Base-by-base conservation (phyloP, 1,140 invertebrate species). In the Panagrolaimus sp. region DNA sequence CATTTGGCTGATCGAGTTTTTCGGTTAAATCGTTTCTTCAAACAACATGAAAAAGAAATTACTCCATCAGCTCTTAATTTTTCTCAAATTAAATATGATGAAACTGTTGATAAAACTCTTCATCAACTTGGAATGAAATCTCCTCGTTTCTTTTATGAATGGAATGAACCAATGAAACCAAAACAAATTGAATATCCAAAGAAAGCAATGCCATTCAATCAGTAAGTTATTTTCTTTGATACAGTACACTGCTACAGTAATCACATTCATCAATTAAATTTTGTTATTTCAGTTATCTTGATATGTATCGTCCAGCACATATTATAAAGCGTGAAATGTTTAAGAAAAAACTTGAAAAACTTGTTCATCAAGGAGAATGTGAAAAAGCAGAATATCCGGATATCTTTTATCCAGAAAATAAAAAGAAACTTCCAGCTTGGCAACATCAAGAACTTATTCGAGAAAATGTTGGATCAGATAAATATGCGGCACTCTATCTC, bases 1-100 rank as follows among this genome's bases (percentile, higher is more conserved):
- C 71, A 78, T 63, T 63, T 86, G 58, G 26, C 71, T 58, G 78
- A 84, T 55, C 79, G 86, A 76, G 90, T 89, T 67, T 97, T 97
- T 86, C 89, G 86, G 65, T 95, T 91, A 0, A 87, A 89, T 48
- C 88, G 93, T 32, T 98, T 98, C 86, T 96, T 96, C 83, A 87
- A 88, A 74, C 86, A 89, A 72, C 82, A 90, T 79, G 89, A 97
- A 86, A 90, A 95, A 80, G 24, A 71, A 24, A 84, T 98, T 28
- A 96, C 93, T 14, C 96, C 96, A 14, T 90, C 90, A 62, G 91
- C 93, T 1, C 84, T 99, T 38, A 87, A 90, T 47, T 98, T 98
- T 84, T 98, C 90, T 83, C 94, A 98, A 84, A 87, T 89, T 15
- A 89, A 91, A 82, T 98, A 93, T 91, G 94, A 98, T 84, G 72